phyloP scores from a whole-genome alignment of 1,140 invertebrate genomes.

The Luehdorfia chinensis region DNA sequence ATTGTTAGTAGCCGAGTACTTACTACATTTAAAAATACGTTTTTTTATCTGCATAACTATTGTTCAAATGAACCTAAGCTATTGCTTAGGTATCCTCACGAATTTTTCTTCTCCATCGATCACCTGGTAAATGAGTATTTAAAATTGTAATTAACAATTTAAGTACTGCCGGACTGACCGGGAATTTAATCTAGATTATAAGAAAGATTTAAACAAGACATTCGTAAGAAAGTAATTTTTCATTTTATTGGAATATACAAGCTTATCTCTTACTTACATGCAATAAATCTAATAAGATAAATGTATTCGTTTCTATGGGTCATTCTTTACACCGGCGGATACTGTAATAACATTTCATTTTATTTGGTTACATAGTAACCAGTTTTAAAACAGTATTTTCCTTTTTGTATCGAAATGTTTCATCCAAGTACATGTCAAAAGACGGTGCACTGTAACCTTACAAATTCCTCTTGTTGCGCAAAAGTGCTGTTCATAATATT shows the following conservation, averaged over 20 bases:
- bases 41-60: too few relatives aligned
- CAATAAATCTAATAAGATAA: constrained; percentile 13
- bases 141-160: too few relatives aligned
- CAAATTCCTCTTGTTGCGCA: constrained; percentile 26
- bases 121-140: too few relatives aligned
- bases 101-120: too few relatives aligned
- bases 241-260: constrained; percentile 6
- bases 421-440: constrained; percentile 6
- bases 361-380: neutral
- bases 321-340: neutral
- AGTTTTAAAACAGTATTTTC: constrained; percentile 8
- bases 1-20: too few relatives aligned
- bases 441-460: constrained; percentile 5
- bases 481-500: constrained; percentile 45
- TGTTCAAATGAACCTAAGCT: too few relatives aligned
- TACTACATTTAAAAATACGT: too few relatives aligned
- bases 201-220: too few relatives aligned
- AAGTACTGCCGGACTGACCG: too few relatives aligned
- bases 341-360: constrained; percentile 5
- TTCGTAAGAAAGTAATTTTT: too few relatives aligned
- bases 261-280: neutral
- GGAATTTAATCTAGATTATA: too few relatives aligned
- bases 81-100: too few relatives aligned
- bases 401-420: constrained; percentile 11
- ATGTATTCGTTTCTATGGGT: constrained; percentile 8